Percentiles rank a stretch among this genome's conserved stretches.
Evolutionary conservation across 2,888 invertebrate species (phyloP).

Genomic region (Plagodis pulveraria): DNA sequence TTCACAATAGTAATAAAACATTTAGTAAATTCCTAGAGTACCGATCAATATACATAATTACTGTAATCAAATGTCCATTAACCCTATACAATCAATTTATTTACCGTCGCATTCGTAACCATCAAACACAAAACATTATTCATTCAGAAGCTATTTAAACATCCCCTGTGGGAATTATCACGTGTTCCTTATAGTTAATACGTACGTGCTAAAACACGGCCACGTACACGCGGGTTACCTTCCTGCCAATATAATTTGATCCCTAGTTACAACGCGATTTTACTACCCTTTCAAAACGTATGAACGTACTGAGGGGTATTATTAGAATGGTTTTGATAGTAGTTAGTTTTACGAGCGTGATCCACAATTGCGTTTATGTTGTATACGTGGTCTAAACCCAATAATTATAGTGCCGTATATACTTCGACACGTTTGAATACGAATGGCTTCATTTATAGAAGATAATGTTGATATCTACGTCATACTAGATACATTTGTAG

Average conservation of each 20-base stretch:
- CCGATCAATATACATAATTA: conserved; percentile 9
- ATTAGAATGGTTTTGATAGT: conserved; percentile 18
- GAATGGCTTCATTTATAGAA: conserved; percentile 18
- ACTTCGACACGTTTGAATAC: conserved; percentile 24
- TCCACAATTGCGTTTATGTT: conserved; percentile 26
- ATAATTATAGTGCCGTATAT: conserved; percentile 20
- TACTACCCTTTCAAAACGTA: conserved; percentile 20
- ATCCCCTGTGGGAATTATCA: conserved; percentile 43
- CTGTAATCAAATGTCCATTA: conserved; percentile 24
- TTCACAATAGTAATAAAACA: not conserved
- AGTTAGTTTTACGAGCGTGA: conserved; percentile 31
- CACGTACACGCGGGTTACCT: conserved; percentile 36
- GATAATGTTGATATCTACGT: conserved; percentile 7
- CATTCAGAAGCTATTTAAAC: conserved; percentile 21
- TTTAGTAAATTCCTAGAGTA: not conserved
- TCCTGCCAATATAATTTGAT: conserved; percentile 32
- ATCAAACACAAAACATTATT: conserved; percentile 16
- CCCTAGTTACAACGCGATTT: conserved; percentile 26
- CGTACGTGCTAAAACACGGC: conserved; percentile 35
- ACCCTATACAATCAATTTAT: conserved; percentile 20
- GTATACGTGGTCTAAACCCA: conserved; percentile 22
- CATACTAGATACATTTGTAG: not conserved
- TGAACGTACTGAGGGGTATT: conserved; percentile 20
- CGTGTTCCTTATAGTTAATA: conserved; percentile 36
- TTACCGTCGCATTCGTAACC: conserved; percentile 15